Percentiles rank a stretch among this genome's conserved stretches.
Conservation (phyloP, 2,888 invertebrate genomes). For the Xestia sexstrigata region DNA sequence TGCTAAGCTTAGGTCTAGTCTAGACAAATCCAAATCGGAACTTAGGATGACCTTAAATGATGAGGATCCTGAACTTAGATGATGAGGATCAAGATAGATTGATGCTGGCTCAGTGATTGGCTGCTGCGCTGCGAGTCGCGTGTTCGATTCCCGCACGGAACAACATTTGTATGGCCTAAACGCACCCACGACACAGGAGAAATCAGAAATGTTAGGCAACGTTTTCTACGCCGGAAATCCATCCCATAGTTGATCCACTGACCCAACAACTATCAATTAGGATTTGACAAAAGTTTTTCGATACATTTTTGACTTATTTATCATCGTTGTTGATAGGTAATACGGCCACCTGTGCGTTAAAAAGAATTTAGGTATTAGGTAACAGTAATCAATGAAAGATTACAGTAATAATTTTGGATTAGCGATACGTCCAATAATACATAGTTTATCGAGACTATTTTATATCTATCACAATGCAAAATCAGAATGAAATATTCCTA, state of each 20-base stretch:
- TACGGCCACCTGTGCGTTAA: neutral
- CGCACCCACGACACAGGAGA: neutral
- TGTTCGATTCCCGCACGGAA: neutral
- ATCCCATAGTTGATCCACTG: neutral
- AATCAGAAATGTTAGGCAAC: neutral
- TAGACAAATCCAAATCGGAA: neutral
- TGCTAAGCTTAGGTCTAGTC: neutral
- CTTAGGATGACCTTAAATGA: too few species aligned
- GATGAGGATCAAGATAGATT: too few species aligned
- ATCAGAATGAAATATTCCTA: constrained; percentile 30
- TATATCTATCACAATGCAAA: constrained; percentile 33
- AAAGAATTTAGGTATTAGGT: neutral
- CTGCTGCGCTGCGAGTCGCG: neutral
- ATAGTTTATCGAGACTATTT: constrained; percentile 1
- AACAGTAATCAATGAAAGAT: neutral
- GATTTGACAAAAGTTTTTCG: neutral
- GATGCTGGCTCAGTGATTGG: neutral
- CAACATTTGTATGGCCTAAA: neutral
- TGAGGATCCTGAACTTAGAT: too few species aligned
- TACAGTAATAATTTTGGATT: neutral
- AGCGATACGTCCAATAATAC: constrained; percentile 26
- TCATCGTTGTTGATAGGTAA: neutral
- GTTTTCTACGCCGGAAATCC: neutral
- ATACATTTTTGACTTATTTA: neutral
- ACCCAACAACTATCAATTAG: neutral